Conservation (phyloP, 2,888 invertebrate genomes). For the Crepidodera aurea region DNA sequence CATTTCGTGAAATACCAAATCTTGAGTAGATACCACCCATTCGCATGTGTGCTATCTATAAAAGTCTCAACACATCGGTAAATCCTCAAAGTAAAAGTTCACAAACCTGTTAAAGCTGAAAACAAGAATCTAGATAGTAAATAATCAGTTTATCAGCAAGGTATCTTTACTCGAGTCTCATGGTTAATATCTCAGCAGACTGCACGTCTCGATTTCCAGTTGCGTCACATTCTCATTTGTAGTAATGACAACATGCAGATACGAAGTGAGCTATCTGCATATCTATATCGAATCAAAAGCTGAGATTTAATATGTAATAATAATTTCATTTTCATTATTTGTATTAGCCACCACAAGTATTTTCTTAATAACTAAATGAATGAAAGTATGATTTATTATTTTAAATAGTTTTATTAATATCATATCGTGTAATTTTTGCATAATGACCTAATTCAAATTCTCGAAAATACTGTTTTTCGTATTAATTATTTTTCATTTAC, state of each 20-base stretch:
- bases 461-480: too few relatives aligned
- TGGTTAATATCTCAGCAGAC: neutral
- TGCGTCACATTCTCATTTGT: neutral
- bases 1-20: slow-evolving; percentile 3
- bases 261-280: neutral
- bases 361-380: too few relatives aligned
- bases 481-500: too few relatives aligned
- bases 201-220: slow-evolving; percentile 2
- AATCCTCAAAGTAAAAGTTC: slow-evolving; percentile 12
- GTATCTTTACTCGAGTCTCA: neutral
- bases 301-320: too few relatives aligned
- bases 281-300: slow-evolving; percentile 12
- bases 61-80: slow-evolving; percentile 9
- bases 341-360: too few relatives aligned
- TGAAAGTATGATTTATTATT: too few relatives aligned
- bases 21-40: slow-evolving; percentile 3
- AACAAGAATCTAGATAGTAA: slow-evolving; percentile 20
- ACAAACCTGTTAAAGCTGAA: slow-evolving; percentile 22
- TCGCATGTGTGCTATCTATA: slow-evolving; percentile 8
- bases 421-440: too few relatives aligned
- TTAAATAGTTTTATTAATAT: too few relatives aligned
- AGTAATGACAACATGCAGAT: neutral
- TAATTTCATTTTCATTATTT: too few relatives aligned
- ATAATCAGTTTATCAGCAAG: slow-evolving; percentile 15
- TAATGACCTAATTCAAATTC: too few relatives aligned